phyloP scores from a whole-genome alignment of 2,888 invertebrate genomes.

The Temnothorax ravouxi region DNA sequence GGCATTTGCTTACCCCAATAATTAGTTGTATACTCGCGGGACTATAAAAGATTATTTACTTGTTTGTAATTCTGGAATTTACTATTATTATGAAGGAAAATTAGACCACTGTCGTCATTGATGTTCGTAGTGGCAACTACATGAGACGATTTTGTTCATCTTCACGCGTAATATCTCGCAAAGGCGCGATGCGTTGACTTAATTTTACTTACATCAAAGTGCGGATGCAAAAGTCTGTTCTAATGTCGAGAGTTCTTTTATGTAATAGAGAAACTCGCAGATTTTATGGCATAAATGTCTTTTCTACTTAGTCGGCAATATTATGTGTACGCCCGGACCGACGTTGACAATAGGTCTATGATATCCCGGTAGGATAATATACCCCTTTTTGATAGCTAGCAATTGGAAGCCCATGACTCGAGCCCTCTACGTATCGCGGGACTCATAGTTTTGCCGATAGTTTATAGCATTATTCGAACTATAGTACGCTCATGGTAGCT shows the following conservation, averaged over 20 bases:
- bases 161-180: not conserved
- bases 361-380: not conserved
- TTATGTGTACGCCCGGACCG: not conserved
- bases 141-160: not conserved
- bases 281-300: not conserved
- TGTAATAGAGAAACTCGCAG: not conserved
- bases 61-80: not conserved
- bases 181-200: not conserved
- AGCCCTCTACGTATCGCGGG: conserved; percentile 75
- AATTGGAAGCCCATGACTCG: conserved; percentile 69
- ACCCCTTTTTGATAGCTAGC: conserved; percentile 55
- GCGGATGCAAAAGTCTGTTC: not conserved
- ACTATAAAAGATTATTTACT: not conserved
- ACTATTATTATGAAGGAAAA: conserved; percentile 12
- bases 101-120: not conserved
- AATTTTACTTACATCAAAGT: conserved; percentile 12
- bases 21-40: not conserved
- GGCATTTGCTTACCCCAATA: not conserved
- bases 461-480: conserved; percentile 40
- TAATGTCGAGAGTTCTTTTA: not conserved
- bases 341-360: conserved; percentile 27
- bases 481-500: conserved; percentile 4
- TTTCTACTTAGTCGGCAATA: conserved; percentile 28
- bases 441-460: conserved; percentile 62
- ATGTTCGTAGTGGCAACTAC: not conserved